Conservation (phyloP, 2,113 vertebrate genomes). For the Menidia beryllina region DNA sequence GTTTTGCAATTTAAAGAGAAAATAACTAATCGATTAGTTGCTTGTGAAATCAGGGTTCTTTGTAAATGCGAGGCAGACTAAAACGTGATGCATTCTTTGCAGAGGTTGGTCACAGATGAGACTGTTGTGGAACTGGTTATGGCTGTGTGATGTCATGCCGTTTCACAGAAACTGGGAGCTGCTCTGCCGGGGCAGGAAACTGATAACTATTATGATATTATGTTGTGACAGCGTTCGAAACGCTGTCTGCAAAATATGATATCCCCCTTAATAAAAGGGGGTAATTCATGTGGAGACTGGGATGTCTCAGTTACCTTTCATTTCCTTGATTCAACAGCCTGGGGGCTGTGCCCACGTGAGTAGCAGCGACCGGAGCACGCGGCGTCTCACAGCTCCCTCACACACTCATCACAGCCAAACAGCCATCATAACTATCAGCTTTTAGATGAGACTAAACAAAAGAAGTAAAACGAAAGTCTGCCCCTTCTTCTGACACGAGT, state of each 20-base stretch:
- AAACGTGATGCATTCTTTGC: not conserved
- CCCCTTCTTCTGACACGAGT: rapidly evolving
- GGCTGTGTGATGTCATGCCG: not conserved
- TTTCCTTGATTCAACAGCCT: not conserved
- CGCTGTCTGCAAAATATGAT: not conserved
- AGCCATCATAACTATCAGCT: not conserved
- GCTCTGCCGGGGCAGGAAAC: slow-evolving; percentile 6
- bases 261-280: slow-evolving; percentile 4
- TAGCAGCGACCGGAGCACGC: not conserved
- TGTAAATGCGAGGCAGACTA: not conserved
- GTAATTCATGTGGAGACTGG: not conserved
- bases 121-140: slow-evolving; percentile 58
- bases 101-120: slow-evolving; percentile 18
- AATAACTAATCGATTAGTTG: not conserved
- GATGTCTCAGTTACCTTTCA: not conserved
- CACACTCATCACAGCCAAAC: not conserved
- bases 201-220: slow-evolving; percentile 34
- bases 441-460: not conserved
- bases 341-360: not conserved
- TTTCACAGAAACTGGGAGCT: slow-evolving; percentile 8
- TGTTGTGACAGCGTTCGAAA: not conserved
- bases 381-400: not conserved
- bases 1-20: not conserved
- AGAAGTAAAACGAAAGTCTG: not conserved
- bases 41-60: not conserved